phyloP scores from a whole-genome alignment of 2,113 vertebrate genomes.

The Pycnonotus jocosus region DNA sequence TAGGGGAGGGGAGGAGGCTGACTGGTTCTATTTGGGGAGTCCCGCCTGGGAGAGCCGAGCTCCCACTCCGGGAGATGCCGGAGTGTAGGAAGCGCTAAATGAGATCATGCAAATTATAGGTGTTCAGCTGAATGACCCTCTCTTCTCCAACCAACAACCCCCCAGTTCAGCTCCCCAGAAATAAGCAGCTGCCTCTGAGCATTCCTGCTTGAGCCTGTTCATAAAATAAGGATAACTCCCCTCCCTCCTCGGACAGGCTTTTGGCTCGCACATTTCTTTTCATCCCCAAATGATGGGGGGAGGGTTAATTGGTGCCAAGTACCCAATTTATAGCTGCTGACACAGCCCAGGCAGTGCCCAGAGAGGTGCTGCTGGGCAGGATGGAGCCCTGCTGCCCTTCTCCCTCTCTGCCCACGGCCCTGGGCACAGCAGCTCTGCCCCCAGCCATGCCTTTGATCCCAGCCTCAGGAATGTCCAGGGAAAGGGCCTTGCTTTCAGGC shows the following conservation, averaged over 20 bases:
- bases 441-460: neutral
- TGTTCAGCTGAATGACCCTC: neutral
- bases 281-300: neutral
- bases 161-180: neutral
- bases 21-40: conserved; percentile 52
- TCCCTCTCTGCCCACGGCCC: neutral
- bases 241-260: neutral
- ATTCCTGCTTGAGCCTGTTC: neutral
- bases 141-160: neutral
- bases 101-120: conserved; percentile 20
- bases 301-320: neutral
- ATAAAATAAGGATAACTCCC: neutral
- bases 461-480: neutral
- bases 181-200: conserved; percentile 9
- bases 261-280: neutral
- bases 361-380: neutral
- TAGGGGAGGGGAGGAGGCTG: conserved; percentile 54
- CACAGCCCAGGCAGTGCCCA: neutral
- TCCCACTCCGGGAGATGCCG: neutral
- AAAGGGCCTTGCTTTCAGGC: neutral
- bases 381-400: neutral
- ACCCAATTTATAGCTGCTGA: neutral
- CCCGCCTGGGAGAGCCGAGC: neutral
- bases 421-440: neutral
- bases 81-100: conserved; percentile 12